phyloP scores from a whole-genome alignment of 2,113 vertebrate genomes.

The Vulpes lagopus region DNA sequence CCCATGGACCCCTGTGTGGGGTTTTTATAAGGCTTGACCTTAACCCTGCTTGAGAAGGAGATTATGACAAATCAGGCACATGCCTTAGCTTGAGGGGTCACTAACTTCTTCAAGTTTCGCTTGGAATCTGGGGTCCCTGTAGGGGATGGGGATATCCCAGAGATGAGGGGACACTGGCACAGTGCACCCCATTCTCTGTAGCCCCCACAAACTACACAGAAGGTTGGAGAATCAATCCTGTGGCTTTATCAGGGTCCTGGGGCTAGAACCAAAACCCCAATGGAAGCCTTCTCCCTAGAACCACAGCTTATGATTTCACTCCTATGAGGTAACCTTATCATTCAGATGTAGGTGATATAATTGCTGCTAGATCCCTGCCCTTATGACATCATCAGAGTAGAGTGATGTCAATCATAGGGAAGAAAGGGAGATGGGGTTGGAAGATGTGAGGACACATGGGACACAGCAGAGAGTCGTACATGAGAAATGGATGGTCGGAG shows the following conservation, averaged over 20 bases:
- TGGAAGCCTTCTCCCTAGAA: neutral
- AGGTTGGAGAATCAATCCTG: neutral
- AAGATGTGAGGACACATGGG: neutral
- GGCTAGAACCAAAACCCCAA: neutral
- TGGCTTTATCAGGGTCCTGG: neutral
- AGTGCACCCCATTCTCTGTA: neutral
- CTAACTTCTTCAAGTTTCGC: slow-evolving; percentile 29
- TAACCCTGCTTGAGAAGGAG: neutral
- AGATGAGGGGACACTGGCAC: neutral
- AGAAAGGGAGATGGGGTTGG: neutral
- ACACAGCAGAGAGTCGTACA: neutral
- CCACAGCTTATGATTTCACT: neutral
- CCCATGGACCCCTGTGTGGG: neutral
- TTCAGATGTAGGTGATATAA: neutral
- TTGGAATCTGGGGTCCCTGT: neutral
- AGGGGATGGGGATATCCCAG: neutral
- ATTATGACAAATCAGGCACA: neutral
- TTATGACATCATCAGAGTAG: neutral
- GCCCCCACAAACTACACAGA: neutral
- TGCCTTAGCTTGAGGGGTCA: neutral
- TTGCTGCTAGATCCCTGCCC: neutral
- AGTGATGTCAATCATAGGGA: neutral
- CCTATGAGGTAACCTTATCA: neutral
- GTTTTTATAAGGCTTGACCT: neutral
- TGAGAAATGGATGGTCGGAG: neutral